Evolutionary conservation across 2,888 invertebrate species (phyloP).

Genomic region (Toxonevra muliebris): DNA sequence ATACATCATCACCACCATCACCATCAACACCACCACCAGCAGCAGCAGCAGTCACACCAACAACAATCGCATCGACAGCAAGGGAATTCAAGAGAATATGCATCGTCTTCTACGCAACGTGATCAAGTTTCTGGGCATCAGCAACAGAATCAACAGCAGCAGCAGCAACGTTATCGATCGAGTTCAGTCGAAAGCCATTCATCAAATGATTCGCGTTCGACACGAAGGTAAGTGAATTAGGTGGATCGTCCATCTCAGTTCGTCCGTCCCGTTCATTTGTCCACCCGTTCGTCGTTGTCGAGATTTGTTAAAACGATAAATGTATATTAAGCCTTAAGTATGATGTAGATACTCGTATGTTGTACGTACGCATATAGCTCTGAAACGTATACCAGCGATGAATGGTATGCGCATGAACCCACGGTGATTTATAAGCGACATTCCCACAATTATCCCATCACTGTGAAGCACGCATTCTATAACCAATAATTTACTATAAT

Average conservation of each 20-base stretch:
- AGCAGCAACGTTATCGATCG: slow-evolving; percentile 71
- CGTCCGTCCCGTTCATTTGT: too few relatives aligned
- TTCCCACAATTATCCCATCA: too few relatives aligned
- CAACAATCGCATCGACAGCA: slow-evolving; percentile 46
- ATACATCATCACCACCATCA: slow-evolving; percentile 54
- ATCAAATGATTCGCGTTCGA: slow-evolving; percentile 83
- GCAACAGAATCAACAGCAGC: slow-evolving; percentile 50
- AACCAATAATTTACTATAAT: slow-evolving; percentile 32
- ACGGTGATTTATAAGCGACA: too few relatives aligned
- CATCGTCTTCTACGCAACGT: slow-evolving; percentile 58
- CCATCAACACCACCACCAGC: slow-evolving; percentile 53
- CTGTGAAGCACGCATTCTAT: slow-evolving; percentile 11
- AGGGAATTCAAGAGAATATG: slow-evolving; percentile 36
- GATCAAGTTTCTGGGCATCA: slow-evolving; percentile 60
- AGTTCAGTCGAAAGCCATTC: slow-evolving; percentile 91
- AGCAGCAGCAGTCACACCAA: slow-evolving; percentile 46
- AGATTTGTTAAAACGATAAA: neutral
- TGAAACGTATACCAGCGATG: too few relatives aligned
- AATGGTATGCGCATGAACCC: too few relatives aligned
- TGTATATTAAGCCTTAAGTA: neutral
- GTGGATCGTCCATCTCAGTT: neutral
- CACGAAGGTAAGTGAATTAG: slow-evolving; percentile 71
- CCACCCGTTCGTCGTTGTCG: neutral
- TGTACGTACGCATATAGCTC: too few relatives aligned
- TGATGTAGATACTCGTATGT: too few relatives aligned